A percentile compares a stretch with the other conserved stretches of the same genome.
phyloP scores from a whole-genome alignment of 30 jellyfish, hydroid and myxozoan species.

The Chrysaora quinquecirrha region DNA sequence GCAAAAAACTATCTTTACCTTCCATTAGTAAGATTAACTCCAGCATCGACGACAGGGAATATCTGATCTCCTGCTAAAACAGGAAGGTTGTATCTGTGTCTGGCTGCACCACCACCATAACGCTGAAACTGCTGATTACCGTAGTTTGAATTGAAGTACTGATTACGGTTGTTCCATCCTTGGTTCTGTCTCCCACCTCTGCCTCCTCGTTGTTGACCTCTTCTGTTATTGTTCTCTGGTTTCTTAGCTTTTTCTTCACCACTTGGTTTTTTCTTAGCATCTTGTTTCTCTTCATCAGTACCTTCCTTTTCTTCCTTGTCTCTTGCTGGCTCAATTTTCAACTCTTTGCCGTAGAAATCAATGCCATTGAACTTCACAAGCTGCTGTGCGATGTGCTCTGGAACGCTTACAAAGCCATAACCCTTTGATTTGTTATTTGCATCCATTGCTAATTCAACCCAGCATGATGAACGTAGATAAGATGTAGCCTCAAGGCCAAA shows the following conservation, averaged over 20 bases:
- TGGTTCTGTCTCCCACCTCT: slow-evolving; percentile 44
- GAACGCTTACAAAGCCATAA: slow-evolving; percentile 92
- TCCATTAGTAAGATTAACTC: slow-evolving; percentile 86
- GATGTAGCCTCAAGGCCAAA: slow-evolving; percentile 94
- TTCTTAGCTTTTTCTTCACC: slow-evolving; percentile 60
- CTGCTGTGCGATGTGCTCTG: slow-evolving; percentile 91
- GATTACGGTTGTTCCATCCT: background rate
- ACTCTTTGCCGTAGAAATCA: slow-evolving; percentile 88
- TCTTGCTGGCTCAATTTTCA: slow-evolving; percentile 86
- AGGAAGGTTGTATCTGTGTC: slow-evolving; percentile 72
- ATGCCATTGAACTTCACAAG: slow-evolving; percentile 89
- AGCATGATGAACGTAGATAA: slow-evolving; percentile 78
- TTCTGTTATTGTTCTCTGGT: background rate
- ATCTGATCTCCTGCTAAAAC: slow-evolving; percentile 85
- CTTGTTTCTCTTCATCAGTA: slow-evolving; percentile 79
- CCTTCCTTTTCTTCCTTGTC: slow-evolving; percentile 82
- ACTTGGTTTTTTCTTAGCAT: slow-evolving; percentile 44
- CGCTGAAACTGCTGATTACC: slow-evolving; percentile 20
- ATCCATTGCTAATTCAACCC: slow-evolving; percentile 87
- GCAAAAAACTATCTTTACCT: slow-evolving; percentile 62
- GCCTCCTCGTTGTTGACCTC: slow-evolving; percentile 9
- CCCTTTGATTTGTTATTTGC: slow-evolving; percentile 77
- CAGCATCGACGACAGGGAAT: slow-evolving; percentile 83
- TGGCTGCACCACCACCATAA: slow-evolving; percentile 21
- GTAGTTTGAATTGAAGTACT: background rate